Evolutionary conservation across 2,888 invertebrate genomes (phyloP).

Genomic region (Callyntrura sp.): DNA sequence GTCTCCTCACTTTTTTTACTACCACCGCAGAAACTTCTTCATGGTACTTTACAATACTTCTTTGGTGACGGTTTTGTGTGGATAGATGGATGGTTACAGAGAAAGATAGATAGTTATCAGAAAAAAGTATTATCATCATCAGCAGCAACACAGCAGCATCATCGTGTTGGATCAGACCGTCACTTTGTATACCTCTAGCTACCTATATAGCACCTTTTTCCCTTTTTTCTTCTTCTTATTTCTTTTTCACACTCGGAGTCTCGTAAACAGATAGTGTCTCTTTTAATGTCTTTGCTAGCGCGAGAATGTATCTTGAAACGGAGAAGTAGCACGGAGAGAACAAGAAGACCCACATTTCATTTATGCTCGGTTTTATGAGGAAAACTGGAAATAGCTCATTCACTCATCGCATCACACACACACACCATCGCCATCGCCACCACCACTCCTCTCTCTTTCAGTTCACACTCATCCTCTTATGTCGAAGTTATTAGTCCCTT

Average conservation of each 20-base stretch:
- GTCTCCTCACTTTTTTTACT: conserved; percentile 37
- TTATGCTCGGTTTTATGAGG: conserved; percentile 68
- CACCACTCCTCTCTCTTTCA: conserved; percentile 2
- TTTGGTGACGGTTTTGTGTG: conserved; percentile 35
- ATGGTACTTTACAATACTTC: neutral
- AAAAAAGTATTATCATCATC: conserved; percentile 52
- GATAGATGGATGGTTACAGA: conserved; percentile 40
- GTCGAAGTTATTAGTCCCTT: conserved; percentile 55
- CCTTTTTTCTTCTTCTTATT: conserved; percentile 13
- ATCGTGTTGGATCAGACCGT: neutral
- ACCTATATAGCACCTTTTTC: conserved; percentile 72
- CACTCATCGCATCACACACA: conserved; percentile 66
- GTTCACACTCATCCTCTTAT: conserved; percentile 59
- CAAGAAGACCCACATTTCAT: conserved; percentile 64
- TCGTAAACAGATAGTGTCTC: conserved; percentile 43
- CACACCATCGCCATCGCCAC: neutral
- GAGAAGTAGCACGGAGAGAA: conserved; percentile 50
- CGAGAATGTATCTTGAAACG: neutral
- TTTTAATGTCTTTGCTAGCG: conserved; percentile 69
- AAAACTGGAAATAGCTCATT: conserved; percentile 76
- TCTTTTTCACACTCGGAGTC: neutral
- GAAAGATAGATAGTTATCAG: conserved; percentile 66
- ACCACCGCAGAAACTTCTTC: conserved; percentile 54
- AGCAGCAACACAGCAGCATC: conserved; percentile 38
- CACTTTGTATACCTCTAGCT: neutral